phyloP scores from a whole-genome alignment of 2,113 vertebrate genomes.

The Indicator indicator region DNA sequence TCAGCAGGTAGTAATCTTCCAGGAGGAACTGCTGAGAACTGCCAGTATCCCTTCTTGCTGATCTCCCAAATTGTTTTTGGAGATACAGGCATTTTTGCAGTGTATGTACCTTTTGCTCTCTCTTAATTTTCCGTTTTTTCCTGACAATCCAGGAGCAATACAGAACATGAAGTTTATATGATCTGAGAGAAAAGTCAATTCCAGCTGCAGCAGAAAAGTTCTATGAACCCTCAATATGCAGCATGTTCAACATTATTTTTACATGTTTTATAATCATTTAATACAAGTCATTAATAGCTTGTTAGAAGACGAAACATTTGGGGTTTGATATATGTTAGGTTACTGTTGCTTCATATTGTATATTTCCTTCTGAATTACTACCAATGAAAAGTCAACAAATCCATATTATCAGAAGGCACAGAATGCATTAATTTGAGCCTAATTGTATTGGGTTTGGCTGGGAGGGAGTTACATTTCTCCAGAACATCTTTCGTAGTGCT shows the following conservation, averaged over 20 bases:
- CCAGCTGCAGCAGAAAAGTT: background rate
- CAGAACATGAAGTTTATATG: background rate
- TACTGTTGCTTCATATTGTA: background rate
- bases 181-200: background rate
- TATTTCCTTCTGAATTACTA: background rate
- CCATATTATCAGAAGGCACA: background rate
- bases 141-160: constrained; percentile 13
- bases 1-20: constrained; percentile 57
- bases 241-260: background rate
- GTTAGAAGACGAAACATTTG: background rate
- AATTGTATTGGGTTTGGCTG: too few relatives aligned
- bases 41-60: constrained; percentile 36
- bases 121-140: background rate
- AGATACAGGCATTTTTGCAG: background rate
- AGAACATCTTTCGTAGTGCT: too few relatives aligned
- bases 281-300: background rate
- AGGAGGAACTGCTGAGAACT: constrained; percentile 44
- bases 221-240: background rate
- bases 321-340: background rate
- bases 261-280: background rate
- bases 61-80: constrained; percentile 43
- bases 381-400: background rate
- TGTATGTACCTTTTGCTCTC: background rate
- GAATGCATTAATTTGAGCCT: background rate
- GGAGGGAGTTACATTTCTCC: too few relatives aligned